Base-by-base conservation (phyloP, 2,113 vertebrate genomes). In the Mastomys natalensis region DNA sequence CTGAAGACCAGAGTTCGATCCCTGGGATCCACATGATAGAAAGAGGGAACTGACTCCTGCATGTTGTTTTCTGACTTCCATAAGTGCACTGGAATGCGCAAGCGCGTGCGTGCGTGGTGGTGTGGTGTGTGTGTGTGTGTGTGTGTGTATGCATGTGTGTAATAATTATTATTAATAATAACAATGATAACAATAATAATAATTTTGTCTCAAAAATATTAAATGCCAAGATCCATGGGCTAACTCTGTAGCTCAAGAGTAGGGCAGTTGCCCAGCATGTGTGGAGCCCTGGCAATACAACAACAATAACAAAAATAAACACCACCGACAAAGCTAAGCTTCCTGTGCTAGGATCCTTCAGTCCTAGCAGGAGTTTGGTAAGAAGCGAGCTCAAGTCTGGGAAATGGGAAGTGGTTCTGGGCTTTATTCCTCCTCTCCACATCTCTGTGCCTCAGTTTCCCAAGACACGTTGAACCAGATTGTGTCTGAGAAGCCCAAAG, bases 371-470 rank as follows among this genome's bases (percentile, higher is more conserved):
- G 90, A 85, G 34, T 60, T 26, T 70, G 90, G 12, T 34, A 37
- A 62, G 76, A 81, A 29, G 53, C 74, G 26, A 93, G 22, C 51
- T 43, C 10, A 29, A 40, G 53, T 76, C 60, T 21, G 45, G 48
- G 53, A 31, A 64, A n/a, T 37, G 11, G 1, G 40, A 21, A 11
- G n/a, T 40, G 34, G 34, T 5, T 80, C 87, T 40, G 51, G 80
- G 15, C 24, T 24, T 82, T 31, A 43, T 45, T 89, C 31, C 11
- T 88, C 55, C 13, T 84, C 10, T 73, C 43, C 8, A 4, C 13
- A 19, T 82, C 73, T 94, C 77, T 43, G 24, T 74, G 84, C 11
- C 74, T 95, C 80, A 15, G 53, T 84, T 93, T 94, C 81, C 58
- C 37, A 81, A 80, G 55, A 90, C 31, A 87, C 9, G 10, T 5